Percentiles rank a stretch among this genome's conserved stretches.
Conservation (phyloP, 2,113 vertebrate species). For the Colius striatus region DNA sequence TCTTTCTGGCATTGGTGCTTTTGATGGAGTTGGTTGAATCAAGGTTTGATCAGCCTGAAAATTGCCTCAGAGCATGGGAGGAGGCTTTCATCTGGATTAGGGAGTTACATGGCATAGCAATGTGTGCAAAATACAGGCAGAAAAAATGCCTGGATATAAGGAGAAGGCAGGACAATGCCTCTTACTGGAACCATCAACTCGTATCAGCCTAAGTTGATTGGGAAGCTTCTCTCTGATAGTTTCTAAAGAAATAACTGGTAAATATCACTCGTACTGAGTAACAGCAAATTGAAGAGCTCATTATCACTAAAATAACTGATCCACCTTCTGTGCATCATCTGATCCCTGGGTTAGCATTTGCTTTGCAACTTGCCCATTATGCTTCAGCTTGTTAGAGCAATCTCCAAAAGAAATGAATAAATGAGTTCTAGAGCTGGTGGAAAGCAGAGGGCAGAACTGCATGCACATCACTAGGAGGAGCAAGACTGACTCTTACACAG, state of each 20-base stretch:
- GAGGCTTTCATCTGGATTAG: background rate
- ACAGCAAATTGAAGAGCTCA: background rate
- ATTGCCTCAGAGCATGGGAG: background rate
- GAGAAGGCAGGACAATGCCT: background rate
- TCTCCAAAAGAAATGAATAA: background rate
- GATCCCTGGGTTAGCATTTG: background rate
- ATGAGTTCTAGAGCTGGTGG: background rate
- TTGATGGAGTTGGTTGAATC: background rate
- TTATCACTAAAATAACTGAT: background rate
- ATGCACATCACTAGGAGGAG: fast-evolving
- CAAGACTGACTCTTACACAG: background rate
- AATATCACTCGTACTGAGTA: background rate
- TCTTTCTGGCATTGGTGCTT: background rate
- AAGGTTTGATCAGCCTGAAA: background rate
- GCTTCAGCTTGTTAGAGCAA: background rate
- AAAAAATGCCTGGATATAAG: background rate
- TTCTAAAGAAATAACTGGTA: background rate
- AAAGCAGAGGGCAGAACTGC: background rate
- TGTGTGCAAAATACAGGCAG: background rate
- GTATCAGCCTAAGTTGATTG: background rate
- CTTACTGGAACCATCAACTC: background rate
- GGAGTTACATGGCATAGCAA: background rate
- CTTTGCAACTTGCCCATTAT: fast-evolving
- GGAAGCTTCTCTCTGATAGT: background rate
- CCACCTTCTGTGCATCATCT: background rate